Conservation (phyloP, 2,797 vertebrate species). For the Nannoperca obscura region DNA sequence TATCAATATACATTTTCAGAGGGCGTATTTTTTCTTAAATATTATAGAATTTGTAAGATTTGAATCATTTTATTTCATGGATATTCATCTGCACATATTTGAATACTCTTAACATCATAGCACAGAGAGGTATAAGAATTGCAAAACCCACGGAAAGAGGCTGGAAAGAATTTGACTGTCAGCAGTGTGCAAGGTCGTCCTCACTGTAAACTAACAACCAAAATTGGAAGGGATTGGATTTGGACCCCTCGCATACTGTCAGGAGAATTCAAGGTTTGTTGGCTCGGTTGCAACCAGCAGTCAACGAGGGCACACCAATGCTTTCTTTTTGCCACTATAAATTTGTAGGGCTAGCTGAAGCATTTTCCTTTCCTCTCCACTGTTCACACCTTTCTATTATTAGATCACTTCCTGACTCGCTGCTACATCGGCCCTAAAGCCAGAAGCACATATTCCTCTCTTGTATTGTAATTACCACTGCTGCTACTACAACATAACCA, state of each 20-base stretch:
- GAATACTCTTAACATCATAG: constrained; percentile 14
- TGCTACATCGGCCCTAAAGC: constrained; percentile 49
- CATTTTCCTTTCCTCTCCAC: constrained; percentile 29
- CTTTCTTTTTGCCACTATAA: constrained; percentile 50
- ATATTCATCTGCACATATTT: constrained; percentile 55
- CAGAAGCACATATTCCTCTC: constrained; percentile 46
- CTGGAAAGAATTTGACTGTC: constrained; percentile 65
- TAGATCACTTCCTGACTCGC: constrained; percentile 55
- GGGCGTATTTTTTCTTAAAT: constrained; percentile 26
- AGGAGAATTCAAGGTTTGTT: constrained; percentile 69
- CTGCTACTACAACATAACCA: constrained; percentile 15
- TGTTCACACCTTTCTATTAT: constrained; percentile 67
- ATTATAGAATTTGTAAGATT: constrained; percentile 34
- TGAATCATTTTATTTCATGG: constrained; percentile 36
- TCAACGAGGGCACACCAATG: constrained; percentile 57
- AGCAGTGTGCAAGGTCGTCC: constrained; percentile 61
- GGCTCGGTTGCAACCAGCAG: constrained; percentile 53
- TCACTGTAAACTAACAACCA: constrained; percentile 57
- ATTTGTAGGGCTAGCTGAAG: constrained; percentile 36
- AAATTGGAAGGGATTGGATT: constrained; percentile 57
- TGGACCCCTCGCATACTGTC: constrained; percentile 63
- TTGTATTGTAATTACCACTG: constrained; percentile 47
- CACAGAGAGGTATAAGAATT: constrained; percentile 45
- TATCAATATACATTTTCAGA: constrained; percentile 43
- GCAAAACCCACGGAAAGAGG: constrained; percentile 43